Evolutionary conservation across 2,113 vertebrate species (phyloP).

Genomic region (Thamnophis sirtalis): DNA sequence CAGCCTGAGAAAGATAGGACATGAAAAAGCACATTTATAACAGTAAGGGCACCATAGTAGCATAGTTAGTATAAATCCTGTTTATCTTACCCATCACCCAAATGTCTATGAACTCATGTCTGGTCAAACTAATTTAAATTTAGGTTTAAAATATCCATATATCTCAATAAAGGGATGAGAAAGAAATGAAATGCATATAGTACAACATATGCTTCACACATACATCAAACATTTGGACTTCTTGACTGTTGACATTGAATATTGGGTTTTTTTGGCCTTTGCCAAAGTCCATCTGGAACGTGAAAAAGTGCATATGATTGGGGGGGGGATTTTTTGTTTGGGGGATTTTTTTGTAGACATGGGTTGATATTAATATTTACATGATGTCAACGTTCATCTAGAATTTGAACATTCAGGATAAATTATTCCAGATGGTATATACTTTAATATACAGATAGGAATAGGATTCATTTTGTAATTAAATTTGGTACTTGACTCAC

Average conservation of each 20-base stretch:
- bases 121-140: neutral
- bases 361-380: neutral
- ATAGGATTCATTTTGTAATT: neutral
- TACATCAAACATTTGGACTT: neutral
- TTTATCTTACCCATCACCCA: neutral
- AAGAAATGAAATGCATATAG: neutral
- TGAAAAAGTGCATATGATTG: neutral
- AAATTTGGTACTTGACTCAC: neutral
- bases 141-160: neutral
- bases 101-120: neutral
- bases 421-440: neutral
- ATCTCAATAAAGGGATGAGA: neutral
- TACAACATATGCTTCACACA: neutral
- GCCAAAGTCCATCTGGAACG: neutral
- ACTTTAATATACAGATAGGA: neutral
- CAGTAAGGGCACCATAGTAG: neutral
- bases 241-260: neutral
- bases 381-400: neutral
- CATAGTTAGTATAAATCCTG: neutral
- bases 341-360: neutral
- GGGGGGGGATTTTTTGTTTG: neutral
- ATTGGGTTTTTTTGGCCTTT: neutral
- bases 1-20: neutral
- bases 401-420: neutral
- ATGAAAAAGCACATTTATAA: neutral